Conservation (phyloP, 2,888 invertebrate genomes). For the Leptinotarsa peninsularis region DNA sequence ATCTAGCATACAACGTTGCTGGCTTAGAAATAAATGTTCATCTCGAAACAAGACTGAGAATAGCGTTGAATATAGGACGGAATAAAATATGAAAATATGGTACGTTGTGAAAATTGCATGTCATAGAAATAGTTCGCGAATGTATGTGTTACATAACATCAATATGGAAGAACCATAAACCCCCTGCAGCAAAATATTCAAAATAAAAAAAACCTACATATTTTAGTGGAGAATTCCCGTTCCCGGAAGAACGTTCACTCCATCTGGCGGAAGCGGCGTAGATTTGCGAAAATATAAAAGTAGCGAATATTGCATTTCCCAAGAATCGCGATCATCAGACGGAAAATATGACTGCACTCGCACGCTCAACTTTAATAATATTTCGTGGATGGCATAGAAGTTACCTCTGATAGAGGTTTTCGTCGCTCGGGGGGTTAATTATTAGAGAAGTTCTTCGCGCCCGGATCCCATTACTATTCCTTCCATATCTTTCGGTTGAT, state of each 20-base stretch:
- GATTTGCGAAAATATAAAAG: constrained; percentile 31
- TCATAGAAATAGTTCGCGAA: not conserved
- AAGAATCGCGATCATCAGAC: constrained; percentile 46
- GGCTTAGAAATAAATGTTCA: too few species aligned
- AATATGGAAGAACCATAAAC: constrained; percentile 15
- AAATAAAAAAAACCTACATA: constrained; percentile 42
- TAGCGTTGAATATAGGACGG: not conserved
- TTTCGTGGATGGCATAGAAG: constrained; percentile 48
- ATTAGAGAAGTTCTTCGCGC: constrained; percentile 31
- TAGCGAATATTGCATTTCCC: constrained; percentile 34
- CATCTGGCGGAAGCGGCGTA: constrained; percentile 38
- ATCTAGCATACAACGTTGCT: too few species aligned
- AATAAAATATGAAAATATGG: not conserved
- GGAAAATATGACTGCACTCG: constrained; percentile 48
- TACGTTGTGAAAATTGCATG: constrained; percentile 12
- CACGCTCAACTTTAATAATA: constrained; percentile 48
- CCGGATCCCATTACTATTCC: constrained; percentile 17
- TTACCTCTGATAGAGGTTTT: constrained; percentile 46
- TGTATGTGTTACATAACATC: constrained; percentile 3
- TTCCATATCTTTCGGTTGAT: constrained; percentile 30
- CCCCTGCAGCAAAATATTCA: constrained; percentile 10
- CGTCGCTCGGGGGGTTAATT: constrained; percentile 43
- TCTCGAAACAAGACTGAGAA: not conserved
- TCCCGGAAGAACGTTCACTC: constrained; percentile 33
- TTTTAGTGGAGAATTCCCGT: constrained; percentile 1